A percentile compares a stretch with the other conserved stretches of the same genome.
Conservation (phyloP, 2,113 vertebrate species). For the Sphaerodactylus townsendi region DNA sequence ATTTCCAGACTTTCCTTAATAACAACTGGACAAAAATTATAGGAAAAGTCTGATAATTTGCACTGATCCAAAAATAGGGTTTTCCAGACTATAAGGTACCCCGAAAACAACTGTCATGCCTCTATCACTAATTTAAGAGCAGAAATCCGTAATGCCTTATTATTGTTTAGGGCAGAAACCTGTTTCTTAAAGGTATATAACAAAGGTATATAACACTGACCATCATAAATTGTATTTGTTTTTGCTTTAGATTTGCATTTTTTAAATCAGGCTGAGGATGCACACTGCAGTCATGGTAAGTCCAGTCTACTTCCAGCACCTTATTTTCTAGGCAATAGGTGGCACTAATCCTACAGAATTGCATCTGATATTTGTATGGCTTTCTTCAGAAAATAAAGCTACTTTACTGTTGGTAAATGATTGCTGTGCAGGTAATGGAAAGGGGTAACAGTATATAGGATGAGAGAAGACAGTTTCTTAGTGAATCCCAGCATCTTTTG, state of each 20-base stretch:
- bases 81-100: too few relatives aligned
- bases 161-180: neutral
- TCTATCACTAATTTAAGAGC: too few relatives aligned
- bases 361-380: neutral
- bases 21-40: neutral
- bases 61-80: too few relatives aligned
- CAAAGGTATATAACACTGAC: neutral
- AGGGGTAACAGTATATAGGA: neutral
- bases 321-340: neutral
- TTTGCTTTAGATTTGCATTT: conserved; percentile 49
- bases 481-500: neutral
- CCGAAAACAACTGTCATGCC: too few relatives aligned
- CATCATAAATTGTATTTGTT: conserved; percentile 43
- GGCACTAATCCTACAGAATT: conserved; percentile 24
- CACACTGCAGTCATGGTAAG: conserved; percentile 74
- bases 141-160: neutral
- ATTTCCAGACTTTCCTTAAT: neutral
- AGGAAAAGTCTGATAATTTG: too few relatives aligned
- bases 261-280: conserved; percentile 55
- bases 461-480: neutral
- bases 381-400: neutral
- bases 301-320: conserved; percentile 5
- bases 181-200: conserved; percentile 1
- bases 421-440: neutral
- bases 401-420: conserved; percentile 3